Percentiles rank a stretch among this genome's conserved stretches.
phyloP scores from a whole-genome alignment of 1,140 invertebrate genomes.

The Procambarus clarkii region DNA sequence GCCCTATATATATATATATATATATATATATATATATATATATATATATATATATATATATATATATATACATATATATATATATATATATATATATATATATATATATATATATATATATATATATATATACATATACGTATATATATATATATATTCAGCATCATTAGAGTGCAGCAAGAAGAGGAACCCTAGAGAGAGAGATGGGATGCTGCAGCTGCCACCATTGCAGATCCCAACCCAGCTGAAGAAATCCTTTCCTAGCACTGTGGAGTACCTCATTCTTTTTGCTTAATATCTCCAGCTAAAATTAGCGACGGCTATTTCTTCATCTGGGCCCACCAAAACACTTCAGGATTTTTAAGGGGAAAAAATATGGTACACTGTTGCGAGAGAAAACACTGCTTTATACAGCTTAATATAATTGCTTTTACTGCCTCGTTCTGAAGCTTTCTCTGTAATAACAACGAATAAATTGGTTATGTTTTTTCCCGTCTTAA shows the following conservation, averaged over 20 bases:
- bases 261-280: constrained; percentile 4
- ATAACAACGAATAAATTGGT: constrained; percentile 37
- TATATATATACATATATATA: too few species aligned
- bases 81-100: too few species aligned
- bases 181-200: too few species aligned
- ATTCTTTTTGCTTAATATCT: constrained; percentile 18
- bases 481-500: constrained; percentile 10
- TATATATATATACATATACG: too few species aligned
- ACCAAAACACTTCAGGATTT: constrained; percentile 43
- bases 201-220: too few species aligned
- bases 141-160: too few species aligned
- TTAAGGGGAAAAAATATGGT: constrained; percentile 29
- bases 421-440: constrained; percentile 50
- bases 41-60: too few species aligned
- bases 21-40: too few species aligned
- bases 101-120: too few species aligned
- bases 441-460: constrained; percentile 41
- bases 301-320: constrained; percentile 26
- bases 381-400: constrained; percentile 24
- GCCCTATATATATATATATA: too few species aligned
- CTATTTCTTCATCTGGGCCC: constrained; percentile 34
- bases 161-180: too few species aligned
- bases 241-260: neutral
- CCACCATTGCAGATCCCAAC: too few species aligned
- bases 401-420: constrained; percentile 53